These are phyloP conservation scores for Netelia fuscicornis DNA, from an alignment of 2,888 invertebrate species.

Conservation along the genomic window DNA sequence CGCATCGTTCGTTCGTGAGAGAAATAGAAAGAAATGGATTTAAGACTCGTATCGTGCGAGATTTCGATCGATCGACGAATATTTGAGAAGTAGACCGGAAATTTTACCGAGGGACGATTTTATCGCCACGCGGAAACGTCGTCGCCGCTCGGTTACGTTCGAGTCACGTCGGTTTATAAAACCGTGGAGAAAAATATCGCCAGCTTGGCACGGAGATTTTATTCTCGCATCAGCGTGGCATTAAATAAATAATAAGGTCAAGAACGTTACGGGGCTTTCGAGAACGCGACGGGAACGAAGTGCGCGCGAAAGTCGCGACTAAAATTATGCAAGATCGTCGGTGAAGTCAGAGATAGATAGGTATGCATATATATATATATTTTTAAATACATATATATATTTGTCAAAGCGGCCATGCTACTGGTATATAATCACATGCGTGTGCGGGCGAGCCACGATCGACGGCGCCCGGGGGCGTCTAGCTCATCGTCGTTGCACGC, in stretches of 20 bases:
- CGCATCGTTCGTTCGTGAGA: no score
- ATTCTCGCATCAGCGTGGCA: neutral
- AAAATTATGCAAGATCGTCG: conserved; percentile 57
- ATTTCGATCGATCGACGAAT: no score
- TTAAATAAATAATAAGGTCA: conserved; percentile 51
- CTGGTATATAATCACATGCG: conserved; percentile 28
- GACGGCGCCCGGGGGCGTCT: conserved; percentile 50
- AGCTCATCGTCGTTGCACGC: conserved; percentile 55
- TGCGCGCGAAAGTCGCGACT: conserved; percentile 27
- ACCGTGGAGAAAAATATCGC: neutral
- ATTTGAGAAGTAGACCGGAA: neutral
- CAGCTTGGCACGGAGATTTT: neutral
- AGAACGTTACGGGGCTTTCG: conserved; percentile 34
- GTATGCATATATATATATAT: neutral
- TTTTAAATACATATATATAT: conserved; percentile 4
- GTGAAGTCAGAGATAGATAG: conserved; percentile 38
- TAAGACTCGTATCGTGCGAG: no score
- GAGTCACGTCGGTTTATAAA: neutral
- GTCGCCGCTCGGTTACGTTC: neutral
- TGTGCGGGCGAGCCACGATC: conserved; percentile 42
- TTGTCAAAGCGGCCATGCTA: neutral
- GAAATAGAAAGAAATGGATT: no score
- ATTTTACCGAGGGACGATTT: neutral
- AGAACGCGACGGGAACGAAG: conserved; percentile 16
- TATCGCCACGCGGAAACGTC: neutral